Percentiles rank a stretch among this genome's conserved stretches.
Conservation (phyloP, 2,797 vertebrate genomes). For the Rhinatrema bivittatum region DNA sequence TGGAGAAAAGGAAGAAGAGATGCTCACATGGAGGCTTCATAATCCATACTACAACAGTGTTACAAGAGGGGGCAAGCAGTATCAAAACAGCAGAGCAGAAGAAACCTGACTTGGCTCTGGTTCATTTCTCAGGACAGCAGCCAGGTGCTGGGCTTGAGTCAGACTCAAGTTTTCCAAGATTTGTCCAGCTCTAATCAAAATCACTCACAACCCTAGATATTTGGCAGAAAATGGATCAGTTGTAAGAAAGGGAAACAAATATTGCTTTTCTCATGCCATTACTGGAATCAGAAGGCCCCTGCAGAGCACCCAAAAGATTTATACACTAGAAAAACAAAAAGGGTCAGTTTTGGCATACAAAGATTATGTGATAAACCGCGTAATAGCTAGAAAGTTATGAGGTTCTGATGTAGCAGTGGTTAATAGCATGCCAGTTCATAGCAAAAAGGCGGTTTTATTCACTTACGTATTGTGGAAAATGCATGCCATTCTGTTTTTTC, state of each 20-base stretch:
- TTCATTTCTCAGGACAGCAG: too few species aligned
- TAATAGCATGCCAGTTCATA: conserved; percentile 74
- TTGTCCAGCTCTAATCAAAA: too few species aligned
- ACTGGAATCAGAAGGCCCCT: conserved; percentile 52
- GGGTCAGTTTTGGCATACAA: conserved; percentile 54
- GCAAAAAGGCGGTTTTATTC: conserved; percentile 65
- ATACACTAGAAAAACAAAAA: conserved; percentile 51
- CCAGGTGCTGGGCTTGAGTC: too few species aligned
- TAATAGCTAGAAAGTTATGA: conserved; percentile 60
- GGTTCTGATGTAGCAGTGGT: conserved; percentile 63
- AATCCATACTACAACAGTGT: too few species aligned
- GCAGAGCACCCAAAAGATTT: conserved; percentile 49
- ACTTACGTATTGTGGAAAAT: conserved; percentile 91
- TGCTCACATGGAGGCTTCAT: too few species aligned
- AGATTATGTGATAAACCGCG: conserved; percentile 61
- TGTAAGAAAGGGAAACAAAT: conserved; percentile 58
- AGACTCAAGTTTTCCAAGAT: too few species aligned
- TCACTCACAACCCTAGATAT: conserved; percentile 53
- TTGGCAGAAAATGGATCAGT: conserved; percentile 59
- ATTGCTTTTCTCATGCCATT: conserved; percentile 56
- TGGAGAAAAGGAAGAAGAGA: too few species aligned
- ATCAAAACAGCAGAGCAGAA: too few species aligned
- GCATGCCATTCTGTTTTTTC: conserved; percentile 81
- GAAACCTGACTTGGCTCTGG: too few species aligned
- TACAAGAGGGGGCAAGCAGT: too few species aligned